Conservation (phyloP, 2,888 invertebrate species). For the Acanthacorydalis orientalis region DNA sequence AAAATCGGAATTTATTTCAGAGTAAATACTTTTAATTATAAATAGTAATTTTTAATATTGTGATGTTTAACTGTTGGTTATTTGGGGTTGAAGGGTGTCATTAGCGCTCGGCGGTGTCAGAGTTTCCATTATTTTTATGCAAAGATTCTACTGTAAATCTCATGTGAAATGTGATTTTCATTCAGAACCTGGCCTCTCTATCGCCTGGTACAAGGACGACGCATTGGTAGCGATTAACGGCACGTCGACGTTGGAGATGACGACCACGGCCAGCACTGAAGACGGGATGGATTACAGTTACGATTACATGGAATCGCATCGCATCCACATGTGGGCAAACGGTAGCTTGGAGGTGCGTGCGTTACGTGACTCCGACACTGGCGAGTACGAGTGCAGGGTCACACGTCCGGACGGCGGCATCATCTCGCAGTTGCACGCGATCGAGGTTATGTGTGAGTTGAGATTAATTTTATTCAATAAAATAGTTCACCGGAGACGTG, state of each 20-base stretch:
- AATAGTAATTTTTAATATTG: too few species aligned
- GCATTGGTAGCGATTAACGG: slow-evolving; percentile 37
- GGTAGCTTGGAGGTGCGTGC: slow-evolving; percentile 48
- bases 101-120: too few species aligned
- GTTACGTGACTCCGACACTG: slow-evolving; percentile 40
- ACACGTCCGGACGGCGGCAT: slow-evolving; percentile 35
- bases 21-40: too few species aligned
- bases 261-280: not conserved
- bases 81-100: too few species aligned
- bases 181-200: slow-evolving; percentile 38
- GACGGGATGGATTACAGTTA: not conserved
- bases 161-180: too few species aligned
- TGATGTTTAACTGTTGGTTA: too few species aligned
- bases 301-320: slow-evolving; percentile 27
- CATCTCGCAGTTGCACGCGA: slow-evolving; percentile 46
- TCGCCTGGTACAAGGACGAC: slow-evolving; percentile 56
- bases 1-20: too few species aligned
- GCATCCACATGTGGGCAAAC: slow-evolving; percentile 48
- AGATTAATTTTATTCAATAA: not conserved
- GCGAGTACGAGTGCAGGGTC: slow-evolving; percentile 51
- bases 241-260: slow-evolving; percentile 30
- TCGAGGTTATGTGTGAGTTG: slow-evolving; percentile 61
- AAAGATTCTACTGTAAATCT: too few species aligned
- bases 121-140: too few species aligned
- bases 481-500: too few species aligned